These are phyloP conservation scores for Calameuta filiformis DNA, from an alignment of 2,888 invertebrate genomes.

Conservation along the genomic window DNA sequence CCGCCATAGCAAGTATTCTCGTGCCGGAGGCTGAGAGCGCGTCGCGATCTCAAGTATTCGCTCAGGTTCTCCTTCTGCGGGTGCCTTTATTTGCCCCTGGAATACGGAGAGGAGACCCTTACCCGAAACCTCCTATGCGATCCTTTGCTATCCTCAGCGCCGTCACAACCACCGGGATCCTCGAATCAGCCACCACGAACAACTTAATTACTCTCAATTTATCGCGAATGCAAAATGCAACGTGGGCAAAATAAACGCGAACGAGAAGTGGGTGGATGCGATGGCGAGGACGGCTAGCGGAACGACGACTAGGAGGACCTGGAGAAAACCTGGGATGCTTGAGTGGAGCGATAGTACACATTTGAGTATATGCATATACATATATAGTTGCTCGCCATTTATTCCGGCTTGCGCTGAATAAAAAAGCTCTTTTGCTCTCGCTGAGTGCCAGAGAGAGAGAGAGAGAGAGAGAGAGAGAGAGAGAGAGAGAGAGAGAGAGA, in stretches of 20 bases:
- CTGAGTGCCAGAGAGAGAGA: background rate
- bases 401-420: background rate
- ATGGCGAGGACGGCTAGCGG: background rate
- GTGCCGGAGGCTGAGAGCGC: constrained; percentile 21
- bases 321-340: too few species aligned
- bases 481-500: background rate
- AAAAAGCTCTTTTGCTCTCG: background rate
- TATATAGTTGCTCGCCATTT: too few species aligned
- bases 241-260: background rate
- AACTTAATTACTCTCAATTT: constrained; percentile 39
- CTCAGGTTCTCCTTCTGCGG: constrained; percentile 16
- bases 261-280: background rate
- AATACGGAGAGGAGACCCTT: constrained; percentile 1
- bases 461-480: background rate
- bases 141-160: background rate
- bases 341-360: too few species aligned
- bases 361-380: too few species aligned
- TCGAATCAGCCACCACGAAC: constrained; percentile 28
- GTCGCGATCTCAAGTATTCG: constrained; percentile 51
- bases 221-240: constrained; percentile 25
- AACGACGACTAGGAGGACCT: too few species aligned
- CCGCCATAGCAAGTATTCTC: constrained; percentile 40
- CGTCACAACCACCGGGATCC: constrained; percentile 5
- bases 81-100: constrained; percentile 3
- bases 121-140: too few species aligned